Conservation (phyloP, 2,888 invertebrate species). For the Eumacrocentrus americanus region DNA sequence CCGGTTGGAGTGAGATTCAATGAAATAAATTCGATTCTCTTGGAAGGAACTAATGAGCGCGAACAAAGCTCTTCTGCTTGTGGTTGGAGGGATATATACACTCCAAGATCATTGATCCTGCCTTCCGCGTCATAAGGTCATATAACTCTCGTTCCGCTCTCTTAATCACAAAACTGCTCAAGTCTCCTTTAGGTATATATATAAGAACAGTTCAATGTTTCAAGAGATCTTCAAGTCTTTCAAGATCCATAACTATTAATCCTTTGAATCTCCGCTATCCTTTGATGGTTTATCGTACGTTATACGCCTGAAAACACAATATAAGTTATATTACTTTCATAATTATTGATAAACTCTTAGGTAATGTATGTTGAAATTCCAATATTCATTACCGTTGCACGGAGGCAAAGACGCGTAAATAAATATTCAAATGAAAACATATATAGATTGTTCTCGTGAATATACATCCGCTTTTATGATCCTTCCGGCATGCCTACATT, state of each 20-base stretch:
- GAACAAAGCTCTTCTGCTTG: neutral
- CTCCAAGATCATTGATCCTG: slow-evolving; percentile 18
- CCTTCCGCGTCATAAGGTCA: slow-evolving; percentile 2
- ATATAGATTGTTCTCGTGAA: slow-evolving; percentile 16
- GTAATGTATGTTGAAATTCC: too few relatives aligned
- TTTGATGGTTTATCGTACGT: neutral
- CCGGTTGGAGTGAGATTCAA: neutral
- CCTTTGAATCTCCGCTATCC: too few relatives aligned
- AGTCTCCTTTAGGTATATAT: neutral
- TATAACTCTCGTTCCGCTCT: slow-evolving; percentile 15
- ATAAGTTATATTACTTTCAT: too few relatives aligned
- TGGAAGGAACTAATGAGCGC: neutral
- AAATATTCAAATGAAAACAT: slow-evolving; percentile 48
- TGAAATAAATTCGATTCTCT: slow-evolving; percentile 7
- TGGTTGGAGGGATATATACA: neutral
- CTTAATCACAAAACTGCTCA: slow-evolving; percentile 11
- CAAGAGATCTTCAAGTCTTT: neutral
- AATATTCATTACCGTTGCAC: slow-evolving; percentile 30
- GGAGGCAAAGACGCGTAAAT: slow-evolving; percentile 44
- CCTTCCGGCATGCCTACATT: slow-evolving; percentile 17
- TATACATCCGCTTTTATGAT: slow-evolving; percentile 20
- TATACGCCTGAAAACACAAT: neutral
- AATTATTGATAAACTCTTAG: too few relatives aligned
- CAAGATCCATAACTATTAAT: too few relatives aligned
- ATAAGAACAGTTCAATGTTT: neutral